Base-by-base conservation (phyloP, 2,888 invertebrate species). In the Latrodectus elegans region DNA sequence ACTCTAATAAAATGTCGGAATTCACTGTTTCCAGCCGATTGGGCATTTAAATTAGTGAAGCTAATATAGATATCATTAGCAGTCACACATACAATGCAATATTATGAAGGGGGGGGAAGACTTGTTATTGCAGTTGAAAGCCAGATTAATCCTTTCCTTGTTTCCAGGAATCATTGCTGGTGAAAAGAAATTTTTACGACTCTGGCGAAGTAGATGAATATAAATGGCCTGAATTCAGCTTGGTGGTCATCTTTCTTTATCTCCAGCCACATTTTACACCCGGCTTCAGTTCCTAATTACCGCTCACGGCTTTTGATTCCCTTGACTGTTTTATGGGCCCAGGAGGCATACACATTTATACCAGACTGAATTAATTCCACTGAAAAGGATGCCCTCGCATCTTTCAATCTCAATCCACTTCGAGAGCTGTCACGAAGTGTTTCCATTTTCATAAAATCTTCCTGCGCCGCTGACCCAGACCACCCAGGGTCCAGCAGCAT, bases 291-390 rank as follows among this genome's bases (percentile, higher is more conserved):
- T 55, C 53, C 68, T 74, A 74, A 74, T 74, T 82, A 68, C 74
- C 67, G 68, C 38, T 65, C 53, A 53, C 51, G 67, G 17, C 53
- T 68, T 60, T 68, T 73, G 72, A 73, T 64, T 80, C 73, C 68
- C 74, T 74, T 82, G 82, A 82, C 77, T 65, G 53, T 77, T 77
- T 77, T 77, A 77, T 77, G 17, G 60, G 55, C 17, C 78, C 71
- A 53, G 55, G 15, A n/a, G 79, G 79, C 60, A 67, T 38, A 60
- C 75, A 38, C 60, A 64, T 60, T 15, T 12, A 60, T 55, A 11
- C 64, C 26, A 38, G n/a, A n/a, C 78, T 71, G 70, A 71, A 79
- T 79, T 79, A 79, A 79, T 79, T 79, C 70, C 55, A 70, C 71
- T 72, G 72, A 72, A 38, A 52, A n/a, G 51, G n/a, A 53, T 22